A percentile compares a stretch with the other conserved stretches of the same genome.
These are phyloP conservation scores for Whitmania pigra DNA, from an alignment of 1,140 invertebrate species.

Conservation along the genomic window DNA sequence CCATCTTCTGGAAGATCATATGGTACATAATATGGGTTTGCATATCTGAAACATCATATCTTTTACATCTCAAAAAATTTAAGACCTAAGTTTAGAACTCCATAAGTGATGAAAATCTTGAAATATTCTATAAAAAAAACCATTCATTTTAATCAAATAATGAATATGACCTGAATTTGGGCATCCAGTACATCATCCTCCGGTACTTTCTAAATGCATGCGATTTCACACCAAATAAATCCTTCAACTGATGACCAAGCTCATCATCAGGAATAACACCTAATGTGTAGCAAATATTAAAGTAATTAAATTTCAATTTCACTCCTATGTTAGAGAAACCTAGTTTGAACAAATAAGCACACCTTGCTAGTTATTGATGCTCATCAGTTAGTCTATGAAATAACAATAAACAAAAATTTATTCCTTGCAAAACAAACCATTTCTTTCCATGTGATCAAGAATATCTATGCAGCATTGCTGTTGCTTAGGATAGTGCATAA, in stretches of 20 bases:
- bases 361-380: not conserved
- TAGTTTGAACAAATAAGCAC: not conserved
- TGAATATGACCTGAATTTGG: slow-evolving; percentile 72
- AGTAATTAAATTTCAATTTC: too few species aligned
- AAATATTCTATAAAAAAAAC: too few species aligned
- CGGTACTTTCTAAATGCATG: slow-evolving; percentile 68
- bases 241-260: slow-evolving; percentile 63
- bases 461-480: slow-evolving; percentile 77
- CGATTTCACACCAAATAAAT: slow-evolving; percentile 67
- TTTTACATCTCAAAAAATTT: too few species aligned
- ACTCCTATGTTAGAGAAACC: too few species aligned
- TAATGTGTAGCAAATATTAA: slow-evolving; percentile 35
- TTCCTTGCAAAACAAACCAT: slow-evolving; percentile 48
- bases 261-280: slow-evolving; percentile 80
- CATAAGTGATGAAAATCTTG: not conserved
- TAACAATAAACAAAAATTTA: slow-evolving; percentile 18
- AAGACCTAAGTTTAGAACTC: too few species aligned
- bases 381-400: not conserved
- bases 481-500: slow-evolving; percentile 84
- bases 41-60: slow-evolving; percentile 10
- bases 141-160: not conserved
- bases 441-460: slow-evolving; percentile 76
- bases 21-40: slow-evolving; percentile 22
- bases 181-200: slow-evolving; percentile 96
- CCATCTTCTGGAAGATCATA: slow-evolving; percentile 54